Percentiles rank a stretch among this genome's conserved stretches.
phyloP scores from a whole-genome alignment of 1,140 invertebrate genomes.

The Microplitis mediator region DNA sequence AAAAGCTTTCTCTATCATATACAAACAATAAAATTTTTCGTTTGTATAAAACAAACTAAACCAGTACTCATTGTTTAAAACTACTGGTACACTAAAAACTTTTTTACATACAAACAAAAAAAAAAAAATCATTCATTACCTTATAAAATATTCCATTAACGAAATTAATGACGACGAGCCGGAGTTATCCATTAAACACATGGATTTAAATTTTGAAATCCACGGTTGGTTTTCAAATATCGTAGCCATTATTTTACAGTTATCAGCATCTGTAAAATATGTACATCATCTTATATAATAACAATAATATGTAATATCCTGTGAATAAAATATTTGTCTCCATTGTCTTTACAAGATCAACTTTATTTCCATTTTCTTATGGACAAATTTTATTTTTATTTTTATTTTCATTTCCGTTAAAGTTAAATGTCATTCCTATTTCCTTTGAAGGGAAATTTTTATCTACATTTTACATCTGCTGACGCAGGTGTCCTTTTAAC shows the following conservation, averaged over 20 bases:
- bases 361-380: too few relatives aligned
- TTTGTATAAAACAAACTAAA: background rate
- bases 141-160: constrained; percentile 32
- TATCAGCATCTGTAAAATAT: background rate
- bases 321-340: too few relatives aligned
- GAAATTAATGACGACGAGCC: constrained; percentile 16
- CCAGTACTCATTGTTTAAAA: constrained; percentile 5
- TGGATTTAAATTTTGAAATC: constrained; percentile 27
- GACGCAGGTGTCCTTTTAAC: too few relatives aligned
- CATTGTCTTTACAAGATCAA: too few relatives aligned
- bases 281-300: background rate
- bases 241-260: constrained; percentile 16
- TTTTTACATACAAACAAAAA: background rate
- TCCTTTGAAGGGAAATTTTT: too few relatives aligned
- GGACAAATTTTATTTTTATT: too few relatives aligned
- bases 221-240: constrained; percentile 28
- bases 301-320: background rate
- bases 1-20: background rate
- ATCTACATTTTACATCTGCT: too few relatives aligned
- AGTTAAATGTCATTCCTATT: too few relatives aligned
- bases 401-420: background rate
- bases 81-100: constrained; percentile 5
- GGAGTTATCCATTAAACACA: constrained; percentile 12
- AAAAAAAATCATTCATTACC: constrained; percentile 20
- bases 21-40: too few relatives aligned